Conservation (phyloP, 2,888 invertebrate genomes). For the Pantelozetes paolii region DNA sequence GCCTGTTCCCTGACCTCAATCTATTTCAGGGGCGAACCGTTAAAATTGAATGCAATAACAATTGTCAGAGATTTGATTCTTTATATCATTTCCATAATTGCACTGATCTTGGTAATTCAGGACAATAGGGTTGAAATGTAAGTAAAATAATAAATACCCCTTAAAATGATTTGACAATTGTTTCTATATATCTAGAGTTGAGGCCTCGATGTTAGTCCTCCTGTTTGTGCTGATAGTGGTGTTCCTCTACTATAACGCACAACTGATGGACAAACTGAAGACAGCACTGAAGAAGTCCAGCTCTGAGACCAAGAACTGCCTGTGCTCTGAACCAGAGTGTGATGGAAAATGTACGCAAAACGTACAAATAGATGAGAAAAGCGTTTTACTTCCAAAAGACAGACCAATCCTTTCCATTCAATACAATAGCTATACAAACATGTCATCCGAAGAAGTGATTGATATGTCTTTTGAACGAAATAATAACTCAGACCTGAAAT, state of each 20-base stretch:
- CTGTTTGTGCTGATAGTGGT: conserved; percentile 18
- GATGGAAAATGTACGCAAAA: not conserved
- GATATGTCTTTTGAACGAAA: too few relatives aligned
- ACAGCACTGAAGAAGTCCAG: not conserved
- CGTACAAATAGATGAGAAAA: not conserved
- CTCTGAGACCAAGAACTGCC: not conserved
- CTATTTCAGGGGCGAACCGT: not conserved
- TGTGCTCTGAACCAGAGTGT: conserved; percentile 7
- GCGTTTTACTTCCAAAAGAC: not conserved
- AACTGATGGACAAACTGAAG: conserved; percentile 23
- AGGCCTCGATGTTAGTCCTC: not conserved
- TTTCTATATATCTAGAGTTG: not conserved
- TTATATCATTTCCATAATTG: conserved; percentile 73
- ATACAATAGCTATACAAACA: not conserved
- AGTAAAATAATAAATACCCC: conserved; percentile 54
- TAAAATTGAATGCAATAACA: conserved; percentile 60
- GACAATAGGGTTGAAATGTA: conserved; percentile 82
- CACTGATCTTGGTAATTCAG: conserved; percentile 74
- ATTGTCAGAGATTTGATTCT: conserved; percentile 74
- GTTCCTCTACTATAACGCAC: conserved; percentile 30
- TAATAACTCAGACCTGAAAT: too few relatives aligned
- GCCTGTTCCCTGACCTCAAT: conserved; percentile 44
- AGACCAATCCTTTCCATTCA: conserved; percentile 9
- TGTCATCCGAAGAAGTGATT: not conserved
- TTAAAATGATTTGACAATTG: not conserved